Conservation (phyloP, 2,888 invertebrate genomes). For the Disparrhopalites patrizii region DNA sequence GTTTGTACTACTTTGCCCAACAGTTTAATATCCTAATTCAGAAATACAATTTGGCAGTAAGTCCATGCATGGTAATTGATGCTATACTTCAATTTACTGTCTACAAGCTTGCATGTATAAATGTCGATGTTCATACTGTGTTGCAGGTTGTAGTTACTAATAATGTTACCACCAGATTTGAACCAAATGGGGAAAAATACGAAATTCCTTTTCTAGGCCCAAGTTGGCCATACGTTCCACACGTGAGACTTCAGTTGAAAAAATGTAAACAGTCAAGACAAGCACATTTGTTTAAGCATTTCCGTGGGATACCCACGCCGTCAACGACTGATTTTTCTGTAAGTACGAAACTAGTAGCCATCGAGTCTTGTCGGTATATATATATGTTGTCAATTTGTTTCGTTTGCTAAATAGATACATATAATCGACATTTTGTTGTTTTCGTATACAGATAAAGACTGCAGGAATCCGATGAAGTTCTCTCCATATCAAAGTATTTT, state of each 20-base stretch:
- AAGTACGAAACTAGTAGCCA: too few relatives aligned
- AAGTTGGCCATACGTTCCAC: conserved; percentile 25
- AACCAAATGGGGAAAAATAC: conserved; percentile 17
- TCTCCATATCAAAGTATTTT: too few relatives aligned
- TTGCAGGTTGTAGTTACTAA: conserved; percentile 38
- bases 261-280: background rate
- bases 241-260: conserved; percentile 6
- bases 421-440: background rate
- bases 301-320: background rate
- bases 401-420: too few relatives aligned
- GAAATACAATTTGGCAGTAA: conserved; percentile 30
- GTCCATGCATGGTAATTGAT: too few relatives aligned
- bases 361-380: too few relatives aligned
- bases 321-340: too few relatives aligned
- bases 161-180: conserved; percentile 37
- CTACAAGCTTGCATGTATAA: background rate
- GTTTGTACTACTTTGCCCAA: conserved; percentile 34
- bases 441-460: conserved; percentile 3
- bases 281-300: conserved; percentile 10
- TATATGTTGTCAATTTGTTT: too few relatives aligned
- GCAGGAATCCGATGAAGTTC: conserved; percentile 9
- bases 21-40: conserved; percentile 30
- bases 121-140: background rate
- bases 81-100: too few relatives aligned
- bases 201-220: conserved; percentile 39